Evolutionary conservation across 2,888 invertebrate genomes (phyloP), one percentile per base, ranked within the genome.

Genomic region (Nymphalis c-album): DNA sequence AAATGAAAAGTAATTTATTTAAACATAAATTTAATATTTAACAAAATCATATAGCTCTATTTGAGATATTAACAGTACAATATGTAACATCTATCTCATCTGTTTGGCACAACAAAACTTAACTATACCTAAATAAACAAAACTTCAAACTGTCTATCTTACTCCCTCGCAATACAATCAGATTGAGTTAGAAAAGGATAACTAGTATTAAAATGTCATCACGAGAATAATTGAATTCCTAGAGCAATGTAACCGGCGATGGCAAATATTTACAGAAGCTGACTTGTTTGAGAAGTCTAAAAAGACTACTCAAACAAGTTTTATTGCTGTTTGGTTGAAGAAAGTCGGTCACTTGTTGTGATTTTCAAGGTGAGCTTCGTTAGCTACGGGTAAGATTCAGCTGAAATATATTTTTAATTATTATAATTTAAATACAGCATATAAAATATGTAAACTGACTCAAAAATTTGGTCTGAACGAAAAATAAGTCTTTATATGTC

Each of bases 231-330:
- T 53, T 26, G 22, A 53, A 53, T 53, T 53, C 16, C 53, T 16
- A 18, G 53, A 53, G 53, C 26, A 22, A 20, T 26, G 53, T 53
- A 26, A 53, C 53, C 7, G 16, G 26, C 53, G 22, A 53, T 17
- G 26, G 53, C 26, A 26, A 53, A 53, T 26, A 53, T 53, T 53
- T 53, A 50, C 26, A 16, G 1, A 26, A 53, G 53, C 53, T 53
- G 53, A 10, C 50, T 53, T 53, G 26, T 53, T 53, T 53, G 53
- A 53, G 20, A 16, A 10, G 53, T 16, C 26, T 26, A 7, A 26
- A 26, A 13, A 53, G 22, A 53, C 26, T 53, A n/a, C 18, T 20
- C 13, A 22, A 22, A 22, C 22, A 22, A 22, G 22, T 53, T 53
- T 26, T 53, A 53, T 53, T 53, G 10, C 22, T 26, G 16, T 53